Evolutionary conservation across 2,113 vertebrate species (phyloP).

Genomic region (Gymnocephalus cernua): DNA sequence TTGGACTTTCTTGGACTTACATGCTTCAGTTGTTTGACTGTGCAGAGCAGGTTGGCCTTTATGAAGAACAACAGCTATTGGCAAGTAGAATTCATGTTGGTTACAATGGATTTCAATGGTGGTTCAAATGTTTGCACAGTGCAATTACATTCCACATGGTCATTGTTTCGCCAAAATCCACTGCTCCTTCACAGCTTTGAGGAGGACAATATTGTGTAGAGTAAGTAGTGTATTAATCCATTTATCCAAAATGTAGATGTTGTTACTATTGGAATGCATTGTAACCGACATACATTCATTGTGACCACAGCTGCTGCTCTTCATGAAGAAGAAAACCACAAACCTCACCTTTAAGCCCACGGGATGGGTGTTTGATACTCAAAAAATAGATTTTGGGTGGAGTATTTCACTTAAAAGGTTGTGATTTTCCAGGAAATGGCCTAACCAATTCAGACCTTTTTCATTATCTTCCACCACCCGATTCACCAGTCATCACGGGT

Average conservation of each 20-base stretch:
- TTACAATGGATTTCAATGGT: conserved; percentile 8
- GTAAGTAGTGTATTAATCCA: not conserved
- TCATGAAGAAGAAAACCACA: conserved; percentile 33
- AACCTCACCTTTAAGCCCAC: conserved; percentile 21
- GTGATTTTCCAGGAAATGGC: conserved; percentile 54
- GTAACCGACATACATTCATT: conserved; percentile 8
- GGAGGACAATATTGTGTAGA: not conserved
- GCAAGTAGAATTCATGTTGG: conserved; percentile 16
- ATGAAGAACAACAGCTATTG: conserved; percentile 16
- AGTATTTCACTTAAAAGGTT: conserved; percentile 43
- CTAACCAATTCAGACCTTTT: conserved; percentile 49
- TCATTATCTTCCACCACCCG: conserved; percentile 25
- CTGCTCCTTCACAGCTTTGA: conserved; percentile 1
- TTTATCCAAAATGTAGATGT: not conserved
- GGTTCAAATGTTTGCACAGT: not conserved
- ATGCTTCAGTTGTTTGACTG: conserved; percentile 38
- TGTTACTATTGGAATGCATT: not conserved
- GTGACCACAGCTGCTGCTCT: conserved; percentile 20
- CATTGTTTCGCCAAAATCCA: conserved; percentile 1
- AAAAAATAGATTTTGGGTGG: conserved; percentile 27
- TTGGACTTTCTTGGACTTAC: conserved; percentile 37
- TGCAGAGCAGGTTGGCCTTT: conserved; percentile 37
- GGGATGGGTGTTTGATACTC: conserved; percentile 17
- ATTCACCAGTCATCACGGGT: conserved; percentile 24
- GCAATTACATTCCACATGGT: not conserved